Evolutionary conservation across 2,113 vertebrate genomes (phyloP), one percentile per base, ranked within the genome.

Genomic region (Corythoichthys intestinalis): DNA sequence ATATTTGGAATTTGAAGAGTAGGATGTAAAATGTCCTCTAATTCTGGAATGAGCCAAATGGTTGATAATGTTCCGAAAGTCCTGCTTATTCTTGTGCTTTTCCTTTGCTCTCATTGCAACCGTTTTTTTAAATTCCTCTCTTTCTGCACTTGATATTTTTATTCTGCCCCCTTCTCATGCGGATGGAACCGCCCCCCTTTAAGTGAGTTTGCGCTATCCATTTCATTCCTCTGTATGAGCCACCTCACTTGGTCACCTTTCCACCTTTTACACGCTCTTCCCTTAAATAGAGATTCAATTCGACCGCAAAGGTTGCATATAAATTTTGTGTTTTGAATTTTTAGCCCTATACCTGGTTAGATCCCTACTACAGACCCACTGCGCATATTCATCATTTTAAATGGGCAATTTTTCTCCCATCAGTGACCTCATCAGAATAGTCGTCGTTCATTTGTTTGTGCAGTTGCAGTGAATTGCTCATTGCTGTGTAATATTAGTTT

Each of bases 161-260:
- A 65, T 78, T 67, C 76, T 34, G 47, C 71, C 13, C 58, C 37
- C 66, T 78, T 70, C 50, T 69, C 73, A 56, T 58, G 72, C 66
- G 54, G 71, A 76, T 59, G 74, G 37, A 50, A 62, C 64, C 66
- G 38, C 59, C 67, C 12, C 73, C 11, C 41, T 13, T 28, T 64
- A 67, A 79, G 72, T 83, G 79, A 83, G 76, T 74, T 70, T 15
- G 35, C 70, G 28, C 1, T 73, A 4, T 58, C 62, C 71, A 71
- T 79, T 54, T 79, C 37, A 66, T 66, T 67, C 52, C 69, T 66
- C 64, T 62, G 34, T 58, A 72, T n/a, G 64, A 37, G 34, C 20
- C 14, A 11, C 57, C 56, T 71, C 41, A 59, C 15, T 57, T 52
- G 63, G 38, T 70, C 2, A 37, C 34, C 44, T 39, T 65, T 44